A percentile compares a stretch with the other conserved stretches of the same genome.
phyloP scores from a whole-genome alignment of 2,888 invertebrate genomes.

The Hirtodrosophila cameraria region DNA sequence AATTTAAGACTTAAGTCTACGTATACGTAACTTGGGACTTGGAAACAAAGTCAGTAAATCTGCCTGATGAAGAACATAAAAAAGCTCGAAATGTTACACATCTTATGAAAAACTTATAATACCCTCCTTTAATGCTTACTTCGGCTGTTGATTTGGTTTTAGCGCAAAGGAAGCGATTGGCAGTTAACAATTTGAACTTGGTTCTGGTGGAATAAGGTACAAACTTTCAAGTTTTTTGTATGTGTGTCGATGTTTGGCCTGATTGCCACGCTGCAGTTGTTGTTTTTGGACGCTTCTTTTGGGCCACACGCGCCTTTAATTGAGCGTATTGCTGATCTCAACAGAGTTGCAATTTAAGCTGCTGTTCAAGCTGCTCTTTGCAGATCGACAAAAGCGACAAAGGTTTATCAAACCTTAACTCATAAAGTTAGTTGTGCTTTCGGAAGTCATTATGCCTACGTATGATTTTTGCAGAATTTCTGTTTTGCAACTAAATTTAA shows the following conservation, averaged over 20 bases:
- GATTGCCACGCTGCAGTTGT: constrained; percentile 2
- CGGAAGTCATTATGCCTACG: neutral
- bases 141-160: constrained; percentile 12
- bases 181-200: constrained; percentile 26
- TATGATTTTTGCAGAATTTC: neutral
- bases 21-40: too few relatives aligned
- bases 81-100: too few relatives aligned
- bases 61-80: too few relatives aligned
- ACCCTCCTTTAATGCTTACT: constrained; percentile 38
- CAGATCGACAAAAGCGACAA: neutral
- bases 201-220: constrained; percentile 1
- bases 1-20: too few relatives aligned
- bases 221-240: constrained; percentile 7
- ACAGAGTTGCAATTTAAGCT: constrained; percentile 8
- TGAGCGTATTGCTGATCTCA: constrained; percentile 18
- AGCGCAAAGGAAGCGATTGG: constrained; percentile 44
- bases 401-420: too few relatives aligned
- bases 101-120: too few relatives aligned
- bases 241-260: constrained; percentile 21
- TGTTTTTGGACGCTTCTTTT: neutral
- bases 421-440: too few relatives aligned
- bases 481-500: constrained; percentile 1
- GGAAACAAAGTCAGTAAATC: too few relatives aligned
- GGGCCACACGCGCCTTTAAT: constrained; percentile 48
- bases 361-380: neutral